Evolutionary conservation across 2,113 vertebrate genomes (phyloP), one percentile per base, ranked within the genome.

Genomic region (Lepisosteus oculatus): DNA sequence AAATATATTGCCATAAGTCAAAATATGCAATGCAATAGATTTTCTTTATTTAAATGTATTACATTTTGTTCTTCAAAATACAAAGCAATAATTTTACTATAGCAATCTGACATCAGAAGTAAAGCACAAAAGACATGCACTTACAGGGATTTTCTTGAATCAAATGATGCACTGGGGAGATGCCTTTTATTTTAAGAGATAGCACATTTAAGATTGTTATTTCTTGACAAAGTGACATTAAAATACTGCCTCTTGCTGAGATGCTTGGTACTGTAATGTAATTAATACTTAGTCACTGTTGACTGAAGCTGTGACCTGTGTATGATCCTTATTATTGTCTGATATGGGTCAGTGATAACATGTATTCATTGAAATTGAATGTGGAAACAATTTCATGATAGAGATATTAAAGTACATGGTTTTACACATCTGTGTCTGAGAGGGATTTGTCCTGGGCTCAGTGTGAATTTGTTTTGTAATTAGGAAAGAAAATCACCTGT

Each of bases 241-340:
- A 90, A 85, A 83, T 56, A 88, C 81, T 89, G 89, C 90, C 88
- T 93, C 90, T 90, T 86, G 84, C 79, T 83, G 87, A 89, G 87
- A 92, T 84, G 73, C 87, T 93, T 89, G 89, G 88, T 92, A 93
- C 92, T 89, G 92, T 95, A 91, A 93, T 91, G 90, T 94, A 91
- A 85, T 84, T 87, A 86, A 85, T 88, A 87, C 87, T 90, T 87
- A 29, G 78, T 81, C 89, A 90, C 93, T 91, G 92, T 86, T 85
- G 84, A 79, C 76, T 83, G 77, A 86, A 88, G 89, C 89, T 91
- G 85, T 91, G 88, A 87, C 85, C 91, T 90, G 89, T 90, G 85
- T 92, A 77, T 85, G 89, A 85, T 90, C 89, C 89, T 89, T 88
- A 89, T 85, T 89, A 85, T 86, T 93, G 90, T 93, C 89, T 85